Percentiles rank a stretch among this genome's conserved stretches.
Evolutionary conservation across 2,113 vertebrate species (phyloP).

Genomic region (Rhinichthys klamathensis): DNA sequence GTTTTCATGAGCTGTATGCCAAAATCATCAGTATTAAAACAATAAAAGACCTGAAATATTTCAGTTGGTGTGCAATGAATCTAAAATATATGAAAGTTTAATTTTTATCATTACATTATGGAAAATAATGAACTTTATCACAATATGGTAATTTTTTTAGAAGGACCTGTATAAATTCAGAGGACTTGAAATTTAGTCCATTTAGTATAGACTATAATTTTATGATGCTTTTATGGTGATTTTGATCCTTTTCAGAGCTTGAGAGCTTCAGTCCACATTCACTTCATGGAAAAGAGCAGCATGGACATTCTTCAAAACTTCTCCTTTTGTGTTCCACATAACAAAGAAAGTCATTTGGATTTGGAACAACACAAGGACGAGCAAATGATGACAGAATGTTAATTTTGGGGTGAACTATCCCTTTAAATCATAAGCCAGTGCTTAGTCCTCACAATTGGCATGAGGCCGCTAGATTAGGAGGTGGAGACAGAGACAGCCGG

Average conservation of each 20-base stretch:
- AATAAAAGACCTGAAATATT: too few species aligned
- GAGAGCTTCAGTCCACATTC: not conserved
- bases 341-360: not conserved
- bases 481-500: not conserved
- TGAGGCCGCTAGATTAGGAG: constrained; percentile 29
- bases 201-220: not conserved
- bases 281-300: constrained; percentile 6
- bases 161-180: not conserved
- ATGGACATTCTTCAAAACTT: not conserved
- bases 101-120: too few species aligned
- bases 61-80: too few species aligned
- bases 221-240: not conserved
- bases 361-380: not conserved
- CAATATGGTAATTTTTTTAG: too few species aligned
- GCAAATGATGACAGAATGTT: constrained; percentile 10
- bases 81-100: too few species aligned
- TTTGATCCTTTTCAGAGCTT: not conserved
- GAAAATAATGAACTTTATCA: too few species aligned
- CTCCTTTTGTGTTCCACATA: constrained; percentile 1
- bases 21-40: too few species aligned
- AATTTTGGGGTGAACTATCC: constrained; percentile 9
- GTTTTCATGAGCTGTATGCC: too few species aligned
- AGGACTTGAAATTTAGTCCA: not conserved
- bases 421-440: constrained; percentile 5
- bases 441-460: constrained; percentile 25